Evolutionary conservation across 2,113 vertebrate genomes (phyloP).

Genomic region (Urocynchramus pylzowi): DNA sequence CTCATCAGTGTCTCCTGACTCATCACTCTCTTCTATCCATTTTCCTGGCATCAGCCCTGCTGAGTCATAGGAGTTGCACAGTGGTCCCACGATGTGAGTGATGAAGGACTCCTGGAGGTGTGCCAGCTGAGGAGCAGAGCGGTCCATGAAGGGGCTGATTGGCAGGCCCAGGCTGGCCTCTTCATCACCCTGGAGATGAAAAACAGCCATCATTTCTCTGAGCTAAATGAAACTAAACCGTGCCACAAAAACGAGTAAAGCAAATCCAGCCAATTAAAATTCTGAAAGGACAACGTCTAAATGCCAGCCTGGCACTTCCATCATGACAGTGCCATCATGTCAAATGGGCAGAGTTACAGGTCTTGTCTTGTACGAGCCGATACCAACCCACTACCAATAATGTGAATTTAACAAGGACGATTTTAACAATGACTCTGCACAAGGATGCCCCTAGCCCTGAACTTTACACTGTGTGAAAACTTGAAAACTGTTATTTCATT

Average conservation of each 20-base stretch:
- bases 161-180: constrained; percentile 92
- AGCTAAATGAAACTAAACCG: background rate
- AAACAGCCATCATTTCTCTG: background rate
- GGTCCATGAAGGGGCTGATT: constrained; percentile 97
- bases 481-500: background rate
- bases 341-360: background rate
- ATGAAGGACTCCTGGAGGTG: constrained; percentile 98
- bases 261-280: background rate
- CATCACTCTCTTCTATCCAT: constrained; percentile 84
- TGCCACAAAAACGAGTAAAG: background rate
- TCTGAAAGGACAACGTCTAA: background rate
- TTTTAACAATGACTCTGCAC: background rate
- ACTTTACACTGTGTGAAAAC: background rate
- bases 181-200: constrained; percentile 85
- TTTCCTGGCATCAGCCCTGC: constrained; percentile 90
- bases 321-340: background rate
- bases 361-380: background rate
- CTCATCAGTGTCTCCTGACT: constrained; percentile 78
- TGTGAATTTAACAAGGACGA: background rate
- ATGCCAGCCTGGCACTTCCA: background rate
- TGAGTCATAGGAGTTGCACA: constrained; percentile 94
- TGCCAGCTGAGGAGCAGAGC: constrained; percentile 92
- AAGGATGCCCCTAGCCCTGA: background rate
- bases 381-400: accelerated
- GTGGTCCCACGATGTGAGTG: constrained; percentile 95